Percentiles rank a stretch among this genome's conserved stretches.
Evolutionary conservation across 2,888 invertebrate species (phyloP).

Genomic region (Linnaemya vulpina): DNA sequence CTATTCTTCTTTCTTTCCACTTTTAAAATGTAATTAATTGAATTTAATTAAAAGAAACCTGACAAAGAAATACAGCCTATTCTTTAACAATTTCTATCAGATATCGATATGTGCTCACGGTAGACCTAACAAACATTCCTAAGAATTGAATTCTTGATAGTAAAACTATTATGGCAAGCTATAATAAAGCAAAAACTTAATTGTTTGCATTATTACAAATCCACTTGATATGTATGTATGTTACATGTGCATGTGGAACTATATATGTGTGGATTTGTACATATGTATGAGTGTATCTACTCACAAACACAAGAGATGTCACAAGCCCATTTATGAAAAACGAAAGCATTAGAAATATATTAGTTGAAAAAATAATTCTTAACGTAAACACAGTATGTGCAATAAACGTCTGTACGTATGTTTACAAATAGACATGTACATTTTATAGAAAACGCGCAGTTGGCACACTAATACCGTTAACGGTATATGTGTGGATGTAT

Average conservation of each 20-base stretch:
- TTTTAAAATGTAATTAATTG: background rate
- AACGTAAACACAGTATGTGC: too few relatives aligned
- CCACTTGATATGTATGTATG: too few relatives aligned
- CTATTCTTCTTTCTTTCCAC: background rate
- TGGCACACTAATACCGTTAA: constrained; percentile 74
- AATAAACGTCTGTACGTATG: too few relatives aligned
- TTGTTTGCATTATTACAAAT: too few relatives aligned
- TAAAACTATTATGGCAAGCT: background rate
- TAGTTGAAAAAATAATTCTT: too few relatives aligned
- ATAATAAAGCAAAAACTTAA: background rate
- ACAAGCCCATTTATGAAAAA: background rate
- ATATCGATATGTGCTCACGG: background rate
- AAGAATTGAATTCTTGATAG: background rate
- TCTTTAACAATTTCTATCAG: background rate
- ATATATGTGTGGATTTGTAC: too few relatives aligned
- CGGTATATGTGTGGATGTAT: too few relatives aligned
- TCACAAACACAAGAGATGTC: background rate
- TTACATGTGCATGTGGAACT: too few relatives aligned
- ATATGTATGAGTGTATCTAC: background rate
- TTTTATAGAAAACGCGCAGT: constrained; percentile 76
- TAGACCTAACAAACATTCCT: background rate
- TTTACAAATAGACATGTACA: too few relatives aligned
- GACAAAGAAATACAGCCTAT: background rate
- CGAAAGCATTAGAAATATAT: background rate
- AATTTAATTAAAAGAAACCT: background rate